Base-by-base conservation (phyloP, 1,140 invertebrate genomes). In the Drosophila suzukii region DNA sequence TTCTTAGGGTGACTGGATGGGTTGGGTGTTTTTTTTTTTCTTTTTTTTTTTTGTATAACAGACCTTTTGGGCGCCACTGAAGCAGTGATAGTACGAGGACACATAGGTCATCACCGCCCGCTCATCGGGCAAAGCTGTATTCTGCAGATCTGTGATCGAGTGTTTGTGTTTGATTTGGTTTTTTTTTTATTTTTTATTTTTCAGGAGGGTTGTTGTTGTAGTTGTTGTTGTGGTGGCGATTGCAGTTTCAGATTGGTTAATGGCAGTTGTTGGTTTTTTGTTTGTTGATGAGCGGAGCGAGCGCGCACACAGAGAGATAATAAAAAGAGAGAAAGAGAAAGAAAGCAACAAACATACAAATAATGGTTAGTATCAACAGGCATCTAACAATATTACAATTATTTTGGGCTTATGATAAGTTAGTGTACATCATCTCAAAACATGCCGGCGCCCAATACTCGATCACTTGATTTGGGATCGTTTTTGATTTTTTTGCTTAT, bases 41-140 rank as follows among this genome's bases (percentile, higher is more conserved):
- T 13, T 39, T 7, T 38, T 27, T 41, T 61, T 57, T 61, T 47
- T 54, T 63, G 61, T 77, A 49, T 67, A 91, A 92, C 91, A 91
- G 94, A 99, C 98, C 98, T 99, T 99, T 95, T 99, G 98, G 81
- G 98, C 98, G 92, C 98, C 98, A 94, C 98, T 98, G 95, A 99
- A 99, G 94, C 98, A 98, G 95, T 99, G 99, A 95, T 99, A 99
- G 94, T 99, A 99, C 62, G 98, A 99, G 27, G 98, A 99, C 67
- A 99, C 98, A 94, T 99, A 99, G 78, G 99, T 99, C 98, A 99
- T 99, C 91, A 99, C 98, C 75, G 98, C 98, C 92, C 98, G 94
- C 94, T 99, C 99, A 94, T 99, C 98, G 83, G 98, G 98, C 96
- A 98, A 98, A 92, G 97, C 97, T 82, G 97, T 98, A 94, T 98